Evolutionary conservation across 2,113 vertebrate genomes (phyloP), one percentile per base, ranked within the genome.

Genomic region (Hyla sarda): DNA sequence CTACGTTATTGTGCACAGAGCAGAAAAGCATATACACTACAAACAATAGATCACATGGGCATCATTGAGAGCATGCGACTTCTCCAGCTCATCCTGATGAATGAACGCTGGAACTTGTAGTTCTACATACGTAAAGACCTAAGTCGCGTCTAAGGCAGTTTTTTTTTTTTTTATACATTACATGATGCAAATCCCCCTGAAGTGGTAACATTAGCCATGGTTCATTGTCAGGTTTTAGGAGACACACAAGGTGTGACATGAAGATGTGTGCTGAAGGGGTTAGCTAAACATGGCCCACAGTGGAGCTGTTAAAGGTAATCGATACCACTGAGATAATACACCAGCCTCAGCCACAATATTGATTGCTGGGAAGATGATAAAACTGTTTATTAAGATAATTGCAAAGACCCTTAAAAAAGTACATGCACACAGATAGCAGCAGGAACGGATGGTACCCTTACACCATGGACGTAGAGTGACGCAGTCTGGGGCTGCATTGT

Each of bases 311-410:
- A 96, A 93, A 93, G 93, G 93, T 96, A 96, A 98, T 99, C 97
- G 95, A 99, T 99, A 97, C 91, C 93, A 95, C 94, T 94, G 95
- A 98, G 97, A 98, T 97, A 97, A 97, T 97, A 96, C 96, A 97
- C 95, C 95, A 96, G 95, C 95, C 92, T 95, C 96, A 97, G 96
- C 97, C 95, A 90, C 97, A 93, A 92, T 96, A 98, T 98, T 96
- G 97, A 98, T 96, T 93, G 92, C 91, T 89, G 93, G 94, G 93
- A 94, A 94, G 93, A 97, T 97, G 97, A 97, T 98, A 96, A 97
- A 98, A 96, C 92, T 93, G 96, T 98, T 99, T 97, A 97, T 97
- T 96, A 96, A 67, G 48, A 86, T 86, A 86, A 86, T 86, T 86
- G 77, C 77, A 81, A 50, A 86, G 84, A 86, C 84, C 84, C 77